These are phyloP conservation scores for Neodiprion lecontei DNA, from an alignment of 1,140 invertebrate genomes.

Conservation along the genomic window DNA sequence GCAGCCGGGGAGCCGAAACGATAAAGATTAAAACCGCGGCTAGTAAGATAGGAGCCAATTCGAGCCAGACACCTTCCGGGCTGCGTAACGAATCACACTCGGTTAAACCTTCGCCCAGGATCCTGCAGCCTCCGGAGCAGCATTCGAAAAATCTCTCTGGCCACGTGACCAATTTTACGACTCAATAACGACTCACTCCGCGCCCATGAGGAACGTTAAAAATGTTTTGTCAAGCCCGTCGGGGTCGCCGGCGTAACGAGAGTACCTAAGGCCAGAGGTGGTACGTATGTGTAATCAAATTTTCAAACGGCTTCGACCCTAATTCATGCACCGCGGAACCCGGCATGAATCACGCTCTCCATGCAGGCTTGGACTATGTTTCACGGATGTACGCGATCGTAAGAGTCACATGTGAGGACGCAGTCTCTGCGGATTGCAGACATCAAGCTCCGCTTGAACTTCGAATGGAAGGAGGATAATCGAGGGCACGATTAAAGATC, in stretches of 20 bases:
- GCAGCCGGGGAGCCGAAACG: not conserved
- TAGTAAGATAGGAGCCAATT: not conserved
- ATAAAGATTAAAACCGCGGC: not conserved
- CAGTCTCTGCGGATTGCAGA: no score
- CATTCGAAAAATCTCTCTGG: conserved; percentile 36
- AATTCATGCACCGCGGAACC: no score
- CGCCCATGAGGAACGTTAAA: conserved; percentile 27
- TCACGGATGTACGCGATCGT: no score
- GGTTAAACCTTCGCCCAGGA: not conserved
- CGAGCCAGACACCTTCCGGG: not conserved
- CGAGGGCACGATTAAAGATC: no score
- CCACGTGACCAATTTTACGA: conserved; percentile 49
- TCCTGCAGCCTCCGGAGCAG: not conserved
- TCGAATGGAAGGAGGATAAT: no score
- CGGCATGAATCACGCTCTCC: no score
- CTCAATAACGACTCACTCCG: conserved; percentile 33
- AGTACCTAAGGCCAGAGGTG: conserved; percentile 10
- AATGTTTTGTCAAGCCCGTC: conserved; percentile 34
- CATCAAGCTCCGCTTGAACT: no score
- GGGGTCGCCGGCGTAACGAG: conserved; percentile 34
- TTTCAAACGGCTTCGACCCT: conserved; percentile 8
- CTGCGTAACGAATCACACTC: not conserved
- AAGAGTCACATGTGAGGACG: no score
- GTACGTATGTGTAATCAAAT: conserved; percentile 15
- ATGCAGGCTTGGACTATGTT: no score